Percentiles rank a stretch among this genome's conserved stretches.
Conservation (phyloP, 2,888 invertebrate species). For the Perizoma affinitatum region DNA sequence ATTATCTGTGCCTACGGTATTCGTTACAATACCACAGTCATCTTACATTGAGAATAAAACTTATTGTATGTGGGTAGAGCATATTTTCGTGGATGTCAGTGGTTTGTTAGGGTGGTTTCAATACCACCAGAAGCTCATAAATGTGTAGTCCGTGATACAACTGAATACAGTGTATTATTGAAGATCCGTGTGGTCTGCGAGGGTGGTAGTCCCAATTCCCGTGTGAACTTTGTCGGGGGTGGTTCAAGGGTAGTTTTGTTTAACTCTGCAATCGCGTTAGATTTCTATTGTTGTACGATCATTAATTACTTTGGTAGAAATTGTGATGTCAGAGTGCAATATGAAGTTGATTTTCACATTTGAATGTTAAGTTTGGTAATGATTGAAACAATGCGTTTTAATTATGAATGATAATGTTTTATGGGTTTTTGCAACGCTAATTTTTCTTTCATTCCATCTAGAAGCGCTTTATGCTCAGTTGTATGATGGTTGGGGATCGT, state of each 20-base stretch:
- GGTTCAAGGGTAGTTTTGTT: slow-evolving; percentile 38
- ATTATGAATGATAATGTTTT: slow-evolving; percentile 22
- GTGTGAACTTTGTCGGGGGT: slow-evolving; percentile 60
- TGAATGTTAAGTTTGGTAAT: slow-evolving; percentile 9
- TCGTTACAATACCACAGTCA: slow-evolving; percentile 35
- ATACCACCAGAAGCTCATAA: not conserved
- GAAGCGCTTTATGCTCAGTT: no score
- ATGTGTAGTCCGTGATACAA: slow-evolving; percentile 10
- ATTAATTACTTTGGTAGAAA: slow-evolving; percentile 35
- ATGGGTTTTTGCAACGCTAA: slow-evolving; percentile 13
- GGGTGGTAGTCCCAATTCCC: slow-evolving; percentile 52
- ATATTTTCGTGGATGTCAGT: slow-evolving; percentile 26
- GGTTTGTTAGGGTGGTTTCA: slow-evolving; percentile 14
- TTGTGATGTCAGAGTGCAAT: slow-evolving; percentile 21
- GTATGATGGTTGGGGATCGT: no score
- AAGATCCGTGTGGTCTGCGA: not conserved
- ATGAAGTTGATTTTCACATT: slow-evolving; percentile 11
- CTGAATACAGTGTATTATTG: not conserved
- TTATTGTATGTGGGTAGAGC: slow-evolving; percentile 29
- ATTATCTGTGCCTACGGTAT: no score
- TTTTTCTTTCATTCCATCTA: not conserved
- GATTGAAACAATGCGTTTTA: slow-evolving; percentile 21
- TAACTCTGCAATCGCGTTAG: slow-evolving; percentile 38
- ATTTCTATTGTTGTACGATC: slow-evolving; percentile 35
- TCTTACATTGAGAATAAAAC: not conserved